Evolutionary conservation across 2,888 invertebrate species (phyloP), one percentile per base, ranked within the genome.

Genomic region (Tanypteryx hageni): DNA sequence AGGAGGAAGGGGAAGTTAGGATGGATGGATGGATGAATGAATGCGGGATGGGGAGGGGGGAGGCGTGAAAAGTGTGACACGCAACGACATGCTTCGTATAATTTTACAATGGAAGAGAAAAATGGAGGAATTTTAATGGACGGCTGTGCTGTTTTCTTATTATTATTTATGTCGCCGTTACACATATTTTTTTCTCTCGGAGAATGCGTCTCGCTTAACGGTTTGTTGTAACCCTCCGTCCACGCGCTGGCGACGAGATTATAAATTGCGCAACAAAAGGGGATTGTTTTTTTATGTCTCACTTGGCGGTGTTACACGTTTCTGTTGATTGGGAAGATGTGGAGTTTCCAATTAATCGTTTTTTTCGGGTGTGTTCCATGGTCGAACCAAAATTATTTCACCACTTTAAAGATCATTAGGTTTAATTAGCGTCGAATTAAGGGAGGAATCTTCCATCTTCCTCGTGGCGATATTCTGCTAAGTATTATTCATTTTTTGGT

Each of bases 191-290:
- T 18, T 7, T 7, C 14, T 4, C 61, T 76, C 76, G 76, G 76
- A 27, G 76, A 76, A 76, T 76, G 76, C 76, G 76, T 76, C 27
- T 22, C 14, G 22, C 27, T 76, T 76, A 76, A 76, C 76, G 22
- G 76, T 76, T 76, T 76, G 76, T 76, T 76, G 76, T 76, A 76
- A 76, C 76, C 11, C 76, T n/a, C 76, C 27, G 27, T 76, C 76
- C 76, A 76, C 22, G 76, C 76, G 68, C 64, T 64, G 64, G 64
- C 0, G 76, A 27, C 76, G 76, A 76, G 76, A 76, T 76, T 76
- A 76, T 76, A 27, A 76, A 76, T 76, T 22, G 76, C 76, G 76
- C 27, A 7, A 27, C 27, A 11, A 27, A 22, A 7, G 10, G 10
- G 76, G 10, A 18, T 76, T 76, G 27, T 76, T 13, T 76, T 76